Conservation (phyloP, 1,140 invertebrate genomes). For the Andricus grossulariae region DNA sequence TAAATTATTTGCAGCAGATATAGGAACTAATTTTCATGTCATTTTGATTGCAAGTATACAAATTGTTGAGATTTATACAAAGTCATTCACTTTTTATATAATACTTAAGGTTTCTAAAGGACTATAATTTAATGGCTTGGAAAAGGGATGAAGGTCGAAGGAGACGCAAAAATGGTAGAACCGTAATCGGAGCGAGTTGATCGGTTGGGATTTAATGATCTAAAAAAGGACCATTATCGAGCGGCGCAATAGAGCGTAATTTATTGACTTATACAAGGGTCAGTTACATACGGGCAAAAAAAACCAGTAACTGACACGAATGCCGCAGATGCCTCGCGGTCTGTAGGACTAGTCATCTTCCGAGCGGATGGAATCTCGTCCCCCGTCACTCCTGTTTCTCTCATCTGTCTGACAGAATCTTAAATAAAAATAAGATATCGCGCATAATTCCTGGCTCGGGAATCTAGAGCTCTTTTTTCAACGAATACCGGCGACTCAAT, state of each 20-base stretch:
- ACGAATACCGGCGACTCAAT: constrained; percentile 2
- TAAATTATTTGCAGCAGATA: no score
- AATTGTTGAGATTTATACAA: no score
- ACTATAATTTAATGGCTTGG: not conserved
- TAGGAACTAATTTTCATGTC: no score
- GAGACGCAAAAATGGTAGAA: not conserved
- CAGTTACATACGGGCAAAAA: constrained; percentile 8
- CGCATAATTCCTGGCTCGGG: constrained; percentile 13
- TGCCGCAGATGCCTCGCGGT: constrained; percentile 45
- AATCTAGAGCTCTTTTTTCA: constrained; percentile 17
- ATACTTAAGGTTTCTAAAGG: not conserved
- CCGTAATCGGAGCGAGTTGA: constrained; percentile 7
- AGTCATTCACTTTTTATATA: no score
- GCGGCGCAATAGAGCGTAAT: constrained; percentile 9
- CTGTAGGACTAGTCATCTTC: constrained; percentile 41
- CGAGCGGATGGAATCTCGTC: constrained; percentile 41
- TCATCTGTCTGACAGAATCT: constrained; percentile 23
- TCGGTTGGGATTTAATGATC: not conserved
- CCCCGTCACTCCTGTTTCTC: constrained; percentile 34
- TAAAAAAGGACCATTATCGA: not conserved
- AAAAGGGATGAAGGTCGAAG: not conserved
- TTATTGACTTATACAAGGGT: constrained; percentile 28
- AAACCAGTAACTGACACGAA: constrained; percentile 38
- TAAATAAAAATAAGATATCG: constrained; percentile 17
- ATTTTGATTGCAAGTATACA: no score